phyloP scores from a whole-genome alignment of 2,113 vertebrate genomes.

The Acanthisitta chloris region DNA sequence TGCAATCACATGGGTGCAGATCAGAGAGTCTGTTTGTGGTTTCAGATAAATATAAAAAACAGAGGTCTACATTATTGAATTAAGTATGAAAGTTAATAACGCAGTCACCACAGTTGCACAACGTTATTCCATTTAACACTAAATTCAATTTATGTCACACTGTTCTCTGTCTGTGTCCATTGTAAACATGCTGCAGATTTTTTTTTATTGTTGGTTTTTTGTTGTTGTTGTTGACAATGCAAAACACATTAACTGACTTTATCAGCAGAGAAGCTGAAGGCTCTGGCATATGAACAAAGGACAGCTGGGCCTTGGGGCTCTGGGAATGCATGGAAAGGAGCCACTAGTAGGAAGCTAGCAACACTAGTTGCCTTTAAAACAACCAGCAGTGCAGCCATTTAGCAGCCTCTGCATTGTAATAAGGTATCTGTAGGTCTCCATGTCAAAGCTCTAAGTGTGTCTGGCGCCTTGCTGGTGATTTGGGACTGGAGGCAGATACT shows the following conservation, averaged over 20 bases:
- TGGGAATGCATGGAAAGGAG: background rate
- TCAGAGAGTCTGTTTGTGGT: background rate
- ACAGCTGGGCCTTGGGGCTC: background rate
- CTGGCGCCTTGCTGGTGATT: background rate
- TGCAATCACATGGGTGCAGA: background rate
- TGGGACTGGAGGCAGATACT: background rate
- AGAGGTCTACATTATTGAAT: slow-evolving; percentile 3
- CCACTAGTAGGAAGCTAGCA: background rate
- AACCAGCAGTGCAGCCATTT: background rate
- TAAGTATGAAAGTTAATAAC: slow-evolving; percentile 38
- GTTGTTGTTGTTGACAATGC: background rate
- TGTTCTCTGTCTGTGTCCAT: background rate
- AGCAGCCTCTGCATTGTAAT: background rate
- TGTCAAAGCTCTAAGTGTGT: background rate
- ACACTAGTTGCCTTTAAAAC: background rate
- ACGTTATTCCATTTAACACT: slow-evolving; percentile 18
- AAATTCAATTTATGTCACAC: slow-evolving; percentile 40
- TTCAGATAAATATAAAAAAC: slow-evolving; percentile 8
- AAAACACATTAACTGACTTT: slow-evolving; percentile 14
- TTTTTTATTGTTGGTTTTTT: background rate
- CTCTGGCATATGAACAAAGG: background rate
- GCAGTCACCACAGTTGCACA: background rate
- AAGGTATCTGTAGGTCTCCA: background rate
- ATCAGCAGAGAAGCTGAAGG: slow-evolving; percentile 9
- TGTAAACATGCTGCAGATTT: background rate